Evolutionary conservation across 2,888 invertebrate species (phyloP).

Genomic region (Drosophila neonasuta): DNA sequence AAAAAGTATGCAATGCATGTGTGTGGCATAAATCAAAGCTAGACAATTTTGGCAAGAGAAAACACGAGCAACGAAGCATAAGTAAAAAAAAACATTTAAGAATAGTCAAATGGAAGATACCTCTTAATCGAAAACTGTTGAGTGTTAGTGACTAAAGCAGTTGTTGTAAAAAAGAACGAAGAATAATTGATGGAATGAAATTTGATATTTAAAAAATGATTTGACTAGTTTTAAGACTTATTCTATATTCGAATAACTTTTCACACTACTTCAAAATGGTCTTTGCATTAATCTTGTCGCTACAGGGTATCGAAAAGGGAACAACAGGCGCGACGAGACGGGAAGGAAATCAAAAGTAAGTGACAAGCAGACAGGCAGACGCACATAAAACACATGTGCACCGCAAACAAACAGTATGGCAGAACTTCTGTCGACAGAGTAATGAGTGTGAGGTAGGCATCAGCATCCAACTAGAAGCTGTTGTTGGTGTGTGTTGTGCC

Average conservation of each 20-base stretch:
- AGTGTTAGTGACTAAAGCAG: not conserved
- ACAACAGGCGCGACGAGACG: conserved; percentile 27
- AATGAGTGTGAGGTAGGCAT: not conserved
- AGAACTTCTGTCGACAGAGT: conserved; percentile 18
- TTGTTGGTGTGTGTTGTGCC: conserved; percentile 33
- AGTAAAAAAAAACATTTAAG: conserved; percentile 24
- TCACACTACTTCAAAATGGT: too few species aligned
- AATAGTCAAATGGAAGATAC: conserved; percentile 11
- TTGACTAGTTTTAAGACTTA: not conserved
- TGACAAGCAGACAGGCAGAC: conserved; percentile 75
- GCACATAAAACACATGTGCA: conserved; percentile 76
- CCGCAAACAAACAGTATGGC: conserved; percentile 71
- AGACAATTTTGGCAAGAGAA: conserved; percentile 75
- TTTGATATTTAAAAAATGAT: not conserved
- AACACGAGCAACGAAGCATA: conserved; percentile 60
- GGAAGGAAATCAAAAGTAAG: conserved; percentile 76
- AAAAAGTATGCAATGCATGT: conserved; percentile 76
- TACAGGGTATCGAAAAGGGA: conserved; percentile 32
- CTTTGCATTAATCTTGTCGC: too few species aligned
- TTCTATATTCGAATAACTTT: not conserved
- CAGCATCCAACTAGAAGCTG: not conserved
- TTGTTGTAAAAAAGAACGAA: not conserved
- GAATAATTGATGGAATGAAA: not conserved
- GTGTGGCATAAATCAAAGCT: conserved; percentile 77
- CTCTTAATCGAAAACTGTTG: not conserved